Evolutionary conservation across 2,113 vertebrate species (phyloP).

Genomic region (Salvelinus alpinus): DNA sequence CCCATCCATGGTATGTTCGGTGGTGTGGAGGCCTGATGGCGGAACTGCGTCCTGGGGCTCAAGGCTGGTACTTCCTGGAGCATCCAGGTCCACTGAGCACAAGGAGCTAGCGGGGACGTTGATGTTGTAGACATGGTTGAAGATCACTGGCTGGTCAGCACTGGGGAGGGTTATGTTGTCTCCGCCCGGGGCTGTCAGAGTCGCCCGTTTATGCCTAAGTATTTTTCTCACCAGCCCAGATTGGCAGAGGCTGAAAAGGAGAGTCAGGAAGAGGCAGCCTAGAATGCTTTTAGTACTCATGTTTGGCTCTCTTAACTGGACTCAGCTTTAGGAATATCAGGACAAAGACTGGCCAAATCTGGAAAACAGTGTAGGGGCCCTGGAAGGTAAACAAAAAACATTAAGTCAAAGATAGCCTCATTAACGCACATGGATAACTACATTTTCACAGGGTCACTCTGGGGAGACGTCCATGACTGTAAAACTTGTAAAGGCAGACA

Average conservation of each 20-base stretch:
- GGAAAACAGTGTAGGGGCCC: constrained; percentile 27
- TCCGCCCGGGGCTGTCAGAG: constrained; percentile 30
- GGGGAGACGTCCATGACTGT: neutral
- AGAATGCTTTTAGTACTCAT: constrained; percentile 77
- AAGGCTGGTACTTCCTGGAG: constrained; percentile 66
- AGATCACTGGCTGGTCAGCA: constrained; percentile 82
- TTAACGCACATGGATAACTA: neutral
- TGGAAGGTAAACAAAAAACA: constrained; percentile 25
- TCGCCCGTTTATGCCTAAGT: constrained; percentile 77
- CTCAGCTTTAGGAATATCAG: constrained; percentile 12
- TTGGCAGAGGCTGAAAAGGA: constrained; percentile 62
- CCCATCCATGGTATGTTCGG: constrained; percentile 79
- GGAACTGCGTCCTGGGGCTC: constrained; percentile 41
- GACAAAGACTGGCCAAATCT: constrained; percentile 15
- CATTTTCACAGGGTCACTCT: neutral
- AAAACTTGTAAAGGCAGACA: neutral
- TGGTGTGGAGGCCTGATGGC: constrained; percentile 64
- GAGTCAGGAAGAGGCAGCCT: constrained; percentile 67
- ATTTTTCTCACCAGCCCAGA: constrained; percentile 85
- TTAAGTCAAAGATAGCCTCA: neutral
- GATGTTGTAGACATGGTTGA: constrained; percentile 95
- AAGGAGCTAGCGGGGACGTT: constrained; percentile 80
- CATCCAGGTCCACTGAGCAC: constrained; percentile 86
- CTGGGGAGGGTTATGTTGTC: constrained; percentile 80
- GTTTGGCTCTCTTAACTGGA: constrained; percentile 7